Conservation (phyloP, 2,888 invertebrate species). For the Drosophila anceps region DNA sequence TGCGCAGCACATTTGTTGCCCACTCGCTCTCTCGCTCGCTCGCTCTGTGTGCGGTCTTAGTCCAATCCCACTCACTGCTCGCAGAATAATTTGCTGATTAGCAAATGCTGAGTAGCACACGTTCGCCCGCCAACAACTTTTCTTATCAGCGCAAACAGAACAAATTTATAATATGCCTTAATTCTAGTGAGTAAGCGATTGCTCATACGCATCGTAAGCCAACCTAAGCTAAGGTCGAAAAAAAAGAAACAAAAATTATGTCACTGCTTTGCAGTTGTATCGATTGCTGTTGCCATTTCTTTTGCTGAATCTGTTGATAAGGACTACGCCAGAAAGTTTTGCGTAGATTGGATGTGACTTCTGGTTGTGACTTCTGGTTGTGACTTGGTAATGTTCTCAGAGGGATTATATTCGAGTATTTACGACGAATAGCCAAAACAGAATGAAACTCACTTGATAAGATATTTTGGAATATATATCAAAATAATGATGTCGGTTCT, state of each 20-base stretch:
- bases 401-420: constrained; percentile 15
- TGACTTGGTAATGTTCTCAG: constrained; percentile 29
- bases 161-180: constrained; percentile 69
- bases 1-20: constrained; percentile 72
- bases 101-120: constrained; percentile 46
- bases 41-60: neutral
- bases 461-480: neutral
- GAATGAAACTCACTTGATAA: constrained; percentile 2
- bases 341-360: constrained; percentile 8
- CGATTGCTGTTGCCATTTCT: constrained; percentile 12
- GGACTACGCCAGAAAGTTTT: constrained; percentile 35
- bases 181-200: constrained; percentile 30
- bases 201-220: constrained; percentile 54
- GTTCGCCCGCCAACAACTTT: constrained; percentile 37
- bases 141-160: constrained; percentile 61
- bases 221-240: constrained; percentile 14
- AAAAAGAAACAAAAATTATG: constrained; percentile 60
- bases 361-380: constrained; percentile 6
- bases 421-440: neutral
- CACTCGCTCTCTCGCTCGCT: constrained; percentile 33
- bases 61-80: constrained; percentile 45
- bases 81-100: constrained; percentile 71
- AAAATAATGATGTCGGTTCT: neutral
- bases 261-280: constrained; percentile 47
- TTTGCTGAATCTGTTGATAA: constrained; percentile 40